These are phyloP conservation scores for Coptodon bakossiorum DNA, from an alignment of 2,113 vertebrate genomes.

Conservation along the genomic window DNA sequence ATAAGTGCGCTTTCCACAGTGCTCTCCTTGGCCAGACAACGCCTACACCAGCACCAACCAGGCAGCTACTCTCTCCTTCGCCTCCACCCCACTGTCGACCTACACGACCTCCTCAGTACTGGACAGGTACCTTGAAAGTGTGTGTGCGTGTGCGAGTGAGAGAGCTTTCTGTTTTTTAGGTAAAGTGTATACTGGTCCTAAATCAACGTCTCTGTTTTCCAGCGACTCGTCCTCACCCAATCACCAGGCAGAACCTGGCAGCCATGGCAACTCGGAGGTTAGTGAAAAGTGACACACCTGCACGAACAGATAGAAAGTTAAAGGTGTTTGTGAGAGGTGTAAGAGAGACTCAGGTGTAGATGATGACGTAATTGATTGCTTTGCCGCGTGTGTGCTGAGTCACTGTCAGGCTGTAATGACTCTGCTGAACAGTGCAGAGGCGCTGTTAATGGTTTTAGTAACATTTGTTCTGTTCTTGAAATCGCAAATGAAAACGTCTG, in stretches of 20 bases:
- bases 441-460: not conserved
- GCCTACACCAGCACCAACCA: slow-evolving; percentile 83
- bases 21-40: slow-evolving; percentile 89
- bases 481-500: not conserved
- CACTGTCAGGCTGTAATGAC: not conserved
- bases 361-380: not conserved
- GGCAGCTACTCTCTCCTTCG: slow-evolving; percentile 79
- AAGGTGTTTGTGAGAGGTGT: not conserved
- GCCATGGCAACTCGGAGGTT: slow-evolving; percentile 78
- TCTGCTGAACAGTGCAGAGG: not conserved
- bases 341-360: not conserved
- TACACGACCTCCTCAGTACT: slow-evolving; percentile 78
- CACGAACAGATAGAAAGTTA: not conserved
- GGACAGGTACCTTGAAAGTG: slow-evolving; percentile 76
- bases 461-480: not conserved
- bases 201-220: not conserved
- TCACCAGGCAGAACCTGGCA: slow-evolving; percentile 86
- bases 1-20: slow-evolving; percentile 60
- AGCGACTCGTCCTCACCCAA: slow-evolving; percentile 95
- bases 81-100: slow-evolving; percentile 77
- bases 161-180: not conserved
- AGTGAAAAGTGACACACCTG: slow-evolving; percentile 41
- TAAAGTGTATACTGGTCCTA: not conserved
- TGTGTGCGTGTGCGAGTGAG: no score
- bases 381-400: not conserved